Conservation (phyloP, 2,797 vertebrate species). For the Eidolon dupreanum region DNA sequence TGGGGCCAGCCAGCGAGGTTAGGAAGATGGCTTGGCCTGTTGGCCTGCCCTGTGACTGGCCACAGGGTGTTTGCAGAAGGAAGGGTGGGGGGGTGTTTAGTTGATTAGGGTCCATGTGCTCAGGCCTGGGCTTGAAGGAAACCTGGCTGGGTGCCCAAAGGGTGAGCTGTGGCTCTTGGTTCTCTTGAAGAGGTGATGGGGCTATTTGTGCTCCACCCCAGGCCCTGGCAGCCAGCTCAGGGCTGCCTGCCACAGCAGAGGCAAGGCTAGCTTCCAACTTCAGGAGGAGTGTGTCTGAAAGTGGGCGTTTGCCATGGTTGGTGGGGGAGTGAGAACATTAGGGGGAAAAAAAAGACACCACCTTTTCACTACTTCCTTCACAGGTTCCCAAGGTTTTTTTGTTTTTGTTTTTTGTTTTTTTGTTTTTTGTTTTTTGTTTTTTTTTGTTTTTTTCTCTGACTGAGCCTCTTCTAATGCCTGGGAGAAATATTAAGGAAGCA, state of each 20-base stretch:
- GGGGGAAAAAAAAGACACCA: not conserved
- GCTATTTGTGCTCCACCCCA: conserved; percentile 48
- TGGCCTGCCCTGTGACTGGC: not conserved
- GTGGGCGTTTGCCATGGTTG: not conserved
- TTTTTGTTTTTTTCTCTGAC: no score
- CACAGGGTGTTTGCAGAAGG: conserved; percentile 45
- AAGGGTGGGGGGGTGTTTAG: not conserved
- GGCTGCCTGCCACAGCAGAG: conserved; percentile 59
- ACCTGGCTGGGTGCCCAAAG: conserved; percentile 46
- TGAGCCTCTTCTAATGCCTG: not conserved
- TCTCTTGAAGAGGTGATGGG: conserved; percentile 1
- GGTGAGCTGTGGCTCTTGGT: conserved; percentile 53
- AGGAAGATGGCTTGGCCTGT: not conserved
- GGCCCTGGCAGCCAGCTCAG: conserved; percentile 47
- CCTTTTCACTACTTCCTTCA: not conserved
- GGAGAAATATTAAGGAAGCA: not conserved
- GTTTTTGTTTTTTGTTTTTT: not conserved
- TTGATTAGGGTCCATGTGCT: conserved; percentile 56
- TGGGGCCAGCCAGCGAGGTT: not conserved
- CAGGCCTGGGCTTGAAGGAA: conserved; percentile 48
- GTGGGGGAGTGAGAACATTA: not conserved
- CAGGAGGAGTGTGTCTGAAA: conserved; percentile 33
- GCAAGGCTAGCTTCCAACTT: conserved; percentile 51
- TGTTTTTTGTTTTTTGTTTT: not conserved
- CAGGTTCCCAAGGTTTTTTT: not conserved